These are phyloP conservation scores for Capricornis sumatraensis DNA, from an alignment of 2,113 vertebrate species.

Conservation along the genomic window DNA sequence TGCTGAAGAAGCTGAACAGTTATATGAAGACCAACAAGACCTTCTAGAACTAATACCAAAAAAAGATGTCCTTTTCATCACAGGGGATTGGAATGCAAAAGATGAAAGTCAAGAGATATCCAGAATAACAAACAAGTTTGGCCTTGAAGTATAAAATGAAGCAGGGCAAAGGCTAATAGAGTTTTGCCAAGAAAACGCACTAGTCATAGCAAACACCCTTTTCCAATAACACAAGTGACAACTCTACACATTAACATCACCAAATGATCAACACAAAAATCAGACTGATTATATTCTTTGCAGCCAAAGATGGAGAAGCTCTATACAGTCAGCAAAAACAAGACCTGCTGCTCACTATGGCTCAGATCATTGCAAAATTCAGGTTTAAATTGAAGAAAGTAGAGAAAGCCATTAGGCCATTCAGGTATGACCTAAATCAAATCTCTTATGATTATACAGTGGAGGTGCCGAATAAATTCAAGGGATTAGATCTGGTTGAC, in stretches of 20 bases:
- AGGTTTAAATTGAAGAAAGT: background rate
- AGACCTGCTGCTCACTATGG: background rate
- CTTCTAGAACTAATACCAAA: background rate
- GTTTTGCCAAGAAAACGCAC: background rate
- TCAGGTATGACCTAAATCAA: background rate
- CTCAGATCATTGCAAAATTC: background rate
- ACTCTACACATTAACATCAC: background rate
- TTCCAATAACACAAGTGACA: background rate
- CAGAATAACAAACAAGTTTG: background rate
- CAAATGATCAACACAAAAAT: background rate
- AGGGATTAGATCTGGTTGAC: background rate
- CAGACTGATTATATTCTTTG: background rate
- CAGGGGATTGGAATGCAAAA: background rate
- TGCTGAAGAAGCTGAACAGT: background rate
- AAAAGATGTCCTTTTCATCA: background rate
- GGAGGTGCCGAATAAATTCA: background rate
- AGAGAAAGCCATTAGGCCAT: background rate
- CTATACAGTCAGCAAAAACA: background rate
- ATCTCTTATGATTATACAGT: background rate
- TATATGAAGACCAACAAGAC: background rate
- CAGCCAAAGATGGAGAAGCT: background rate
- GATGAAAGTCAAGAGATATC: background rate
- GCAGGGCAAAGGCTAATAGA: background rate
- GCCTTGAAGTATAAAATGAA: background rate
- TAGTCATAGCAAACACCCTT: background rate